Evolutionary conservation across 2,888 invertebrate species (phyloP).

Genomic region (Cetonia aurata): DNA sequence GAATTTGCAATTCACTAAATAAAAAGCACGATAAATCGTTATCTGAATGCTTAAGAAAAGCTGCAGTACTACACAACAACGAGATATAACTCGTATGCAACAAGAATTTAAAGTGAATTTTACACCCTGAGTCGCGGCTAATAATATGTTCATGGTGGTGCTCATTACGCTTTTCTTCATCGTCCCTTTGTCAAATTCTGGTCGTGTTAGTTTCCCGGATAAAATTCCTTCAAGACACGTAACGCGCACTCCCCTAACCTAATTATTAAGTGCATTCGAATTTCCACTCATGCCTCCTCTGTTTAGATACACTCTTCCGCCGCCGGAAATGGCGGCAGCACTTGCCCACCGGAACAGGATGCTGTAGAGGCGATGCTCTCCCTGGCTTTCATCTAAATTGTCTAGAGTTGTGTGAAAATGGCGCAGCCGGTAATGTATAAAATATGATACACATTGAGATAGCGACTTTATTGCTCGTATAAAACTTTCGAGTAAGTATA

Average conservation of each 20-base stretch:
- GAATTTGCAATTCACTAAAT: constrained; percentile 5
- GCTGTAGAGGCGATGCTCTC: constrained; percentile 48
- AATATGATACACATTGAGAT: constrained; percentile 37
- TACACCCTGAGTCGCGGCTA: constrained; percentile 6
- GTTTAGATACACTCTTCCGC: constrained; percentile 51
- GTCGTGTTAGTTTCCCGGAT: constrained; percentile 9
- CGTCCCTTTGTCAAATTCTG: constrained; percentile 17
- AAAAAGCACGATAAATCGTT: constrained; percentile 18
- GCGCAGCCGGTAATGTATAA: constrained; percentile 28
- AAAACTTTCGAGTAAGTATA: constrained; percentile 12
- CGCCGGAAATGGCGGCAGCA: constrained; percentile 47
- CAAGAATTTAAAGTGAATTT: constrained; percentile 19
- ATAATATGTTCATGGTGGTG: constrained; percentile 4
- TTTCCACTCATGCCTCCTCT: constrained; percentile 48
- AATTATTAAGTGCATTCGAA: constrained; percentile 52
- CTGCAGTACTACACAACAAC: background rate
- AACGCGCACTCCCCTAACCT: constrained; percentile 47
- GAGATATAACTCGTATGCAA: constrained; percentile 15
- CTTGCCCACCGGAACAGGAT: constrained; percentile 51
- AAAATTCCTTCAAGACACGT: constrained; percentile 43
- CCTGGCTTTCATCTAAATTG: constrained; percentile 45
- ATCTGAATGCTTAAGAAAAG: background rate
- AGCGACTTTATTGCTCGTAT: constrained; percentile 17
- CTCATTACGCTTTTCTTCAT: background rate
- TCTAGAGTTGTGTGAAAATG: constrained; percentile 31